Evolutionary conservation across 2,797 vertebrate genomes (phyloP).

Genomic region (Sebastolobus altivelis): DNA sequence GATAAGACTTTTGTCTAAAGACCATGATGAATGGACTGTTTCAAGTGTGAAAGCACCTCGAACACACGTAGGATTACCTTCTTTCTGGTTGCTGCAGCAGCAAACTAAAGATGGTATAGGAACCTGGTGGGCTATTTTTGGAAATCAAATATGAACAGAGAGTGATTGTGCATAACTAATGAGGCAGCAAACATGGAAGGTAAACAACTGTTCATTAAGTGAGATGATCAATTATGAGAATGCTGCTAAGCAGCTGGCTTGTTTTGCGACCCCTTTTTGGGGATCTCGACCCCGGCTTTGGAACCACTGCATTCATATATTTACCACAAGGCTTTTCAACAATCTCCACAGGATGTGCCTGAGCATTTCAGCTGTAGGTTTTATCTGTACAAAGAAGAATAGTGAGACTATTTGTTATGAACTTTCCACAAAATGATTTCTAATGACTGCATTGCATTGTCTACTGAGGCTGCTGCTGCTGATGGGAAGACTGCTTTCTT

Average conservation of each 20-base stretch:
- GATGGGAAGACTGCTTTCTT: constrained; percentile 13
- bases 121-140: constrained; percentile 9
- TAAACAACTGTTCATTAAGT: constrained; percentile 5
- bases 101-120: not conserved
- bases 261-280: not conserved
- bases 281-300: not conserved
- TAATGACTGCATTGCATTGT: constrained; percentile 12
- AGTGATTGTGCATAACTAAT: constrained; percentile 25
- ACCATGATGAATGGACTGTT: constrained; percentile 48
- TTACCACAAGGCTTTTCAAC: not conserved
- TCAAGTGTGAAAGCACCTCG: constrained; percentile 25
- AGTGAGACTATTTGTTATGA: constrained; percentile 8
- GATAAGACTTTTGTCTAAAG: constrained; percentile 49
- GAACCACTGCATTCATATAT: not conserved
- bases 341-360: not conserved
- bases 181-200: not conserved
- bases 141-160: constrained; percentile 24
- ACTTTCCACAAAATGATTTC: constrained; percentile 16
- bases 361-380: not conserved
- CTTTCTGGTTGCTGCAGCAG: constrained; percentile 18
- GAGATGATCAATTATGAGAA: constrained; percentile 4
- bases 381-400: not conserved
- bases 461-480: constrained; percentile 5
- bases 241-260: not conserved
- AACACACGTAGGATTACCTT: constrained; percentile 7